phyloP scores from a whole-genome alignment of 2,888 invertebrate genomes.

The Venustoraphidia nigricollis region DNA sequence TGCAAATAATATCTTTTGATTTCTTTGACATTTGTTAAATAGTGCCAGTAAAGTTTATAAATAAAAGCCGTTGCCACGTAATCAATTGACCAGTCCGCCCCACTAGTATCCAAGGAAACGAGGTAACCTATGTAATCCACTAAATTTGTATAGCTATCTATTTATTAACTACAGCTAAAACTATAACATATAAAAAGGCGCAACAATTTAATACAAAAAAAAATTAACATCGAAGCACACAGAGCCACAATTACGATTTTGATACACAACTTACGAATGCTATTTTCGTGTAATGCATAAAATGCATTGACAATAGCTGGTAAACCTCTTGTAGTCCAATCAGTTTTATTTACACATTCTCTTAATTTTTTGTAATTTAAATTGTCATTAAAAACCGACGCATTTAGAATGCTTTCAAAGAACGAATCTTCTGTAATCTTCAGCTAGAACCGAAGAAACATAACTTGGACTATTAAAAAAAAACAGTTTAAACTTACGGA shows the following conservation, averaged over 20 bases:
- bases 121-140: no score
- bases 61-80: no score
- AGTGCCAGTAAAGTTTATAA: no score
- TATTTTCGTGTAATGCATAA: slow-evolving; percentile 35
- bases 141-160: no score
- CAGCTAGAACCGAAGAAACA: slow-evolving; percentile 21
- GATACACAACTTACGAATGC: slow-evolving; percentile 30
- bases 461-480: neutral
- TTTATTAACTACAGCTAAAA: no score
- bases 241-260: neutral
- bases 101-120: no score
- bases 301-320: slow-evolving; percentile 37
- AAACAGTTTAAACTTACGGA: slow-evolving; percentile 45
- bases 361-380: slow-evolving; percentile 32
- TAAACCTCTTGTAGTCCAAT: slow-evolving; percentile 33
- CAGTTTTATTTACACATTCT: slow-evolving; percentile 33
- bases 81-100: no score
- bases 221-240: neutral
- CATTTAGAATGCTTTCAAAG: slow-evolving; percentile 30
- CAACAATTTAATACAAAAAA: neutral
- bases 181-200: neutral
- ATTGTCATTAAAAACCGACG: slow-evolving; percentile 33
- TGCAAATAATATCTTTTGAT: no score
- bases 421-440: slow-evolving; percentile 28
- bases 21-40: no score